Conservation (phyloP, 2,113 vertebrate genomes). For the Serilophus lunatus region DNA sequence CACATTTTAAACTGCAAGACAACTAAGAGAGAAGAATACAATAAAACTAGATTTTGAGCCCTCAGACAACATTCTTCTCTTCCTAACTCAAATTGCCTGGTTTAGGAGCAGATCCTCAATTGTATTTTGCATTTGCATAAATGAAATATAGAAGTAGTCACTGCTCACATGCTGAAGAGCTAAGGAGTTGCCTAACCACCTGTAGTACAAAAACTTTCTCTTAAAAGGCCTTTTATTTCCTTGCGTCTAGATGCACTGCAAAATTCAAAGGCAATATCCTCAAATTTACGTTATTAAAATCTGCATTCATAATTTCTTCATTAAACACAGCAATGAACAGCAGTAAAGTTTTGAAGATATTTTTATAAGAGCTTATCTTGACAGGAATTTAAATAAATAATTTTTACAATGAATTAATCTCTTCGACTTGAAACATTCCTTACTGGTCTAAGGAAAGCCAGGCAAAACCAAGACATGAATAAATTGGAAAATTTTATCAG, state of each 20-base stretch:
- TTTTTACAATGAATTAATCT: background rate
- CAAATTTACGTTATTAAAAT: background rate
- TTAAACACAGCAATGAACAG: background rate
- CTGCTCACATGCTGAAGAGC: background rate
- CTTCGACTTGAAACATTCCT: background rate
- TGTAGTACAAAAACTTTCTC: background rate
- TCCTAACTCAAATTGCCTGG: background rate
- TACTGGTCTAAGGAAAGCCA: background rate
- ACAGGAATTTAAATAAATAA: background rate
- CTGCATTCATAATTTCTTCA: background rate
- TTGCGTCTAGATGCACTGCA: background rate
- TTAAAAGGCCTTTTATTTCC: background rate
- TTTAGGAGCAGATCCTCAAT: background rate
- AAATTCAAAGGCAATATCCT: constrained; percentile 7
- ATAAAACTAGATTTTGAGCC: background rate
- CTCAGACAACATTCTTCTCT: background rate
- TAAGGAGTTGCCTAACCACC: background rate
- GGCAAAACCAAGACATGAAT: background rate
- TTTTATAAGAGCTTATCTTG: background rate
- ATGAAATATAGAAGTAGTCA: background rate
- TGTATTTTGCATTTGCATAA: background rate
- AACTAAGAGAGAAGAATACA: background rate
- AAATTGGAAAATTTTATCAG: background rate
- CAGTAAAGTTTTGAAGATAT: background rate
- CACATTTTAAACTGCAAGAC: background rate